A percentile compares a stretch with the other conserved stretches of the same genome.
These are phyloP conservation scores for Acanthopleura granulata DNA, from an alignment of 2,888 invertebrate genomes.

Conservation along the genomic window DNA sequence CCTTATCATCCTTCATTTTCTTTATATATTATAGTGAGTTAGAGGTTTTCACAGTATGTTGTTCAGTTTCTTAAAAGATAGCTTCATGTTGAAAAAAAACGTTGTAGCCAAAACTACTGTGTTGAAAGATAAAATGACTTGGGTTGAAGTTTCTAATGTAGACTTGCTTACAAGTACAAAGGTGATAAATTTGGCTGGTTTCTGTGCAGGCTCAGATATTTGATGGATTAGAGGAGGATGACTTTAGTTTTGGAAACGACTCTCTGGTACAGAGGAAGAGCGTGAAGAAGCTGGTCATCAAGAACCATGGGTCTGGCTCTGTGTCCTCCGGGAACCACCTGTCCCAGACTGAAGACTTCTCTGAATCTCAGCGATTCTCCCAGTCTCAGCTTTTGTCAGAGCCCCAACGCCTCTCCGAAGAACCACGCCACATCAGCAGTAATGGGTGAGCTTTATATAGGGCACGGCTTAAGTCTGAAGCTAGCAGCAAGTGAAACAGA, in stretches of 20 bases:
- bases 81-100: too few species aligned
- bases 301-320: conserved; percentile 54
- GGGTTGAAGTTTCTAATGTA: too few species aligned
- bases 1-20: too few species aligned
- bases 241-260: conserved; percentile 66
- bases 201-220: conserved; percentile 74
- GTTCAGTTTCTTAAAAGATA: too few species aligned
- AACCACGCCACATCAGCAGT: background rate
- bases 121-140: too few species aligned
- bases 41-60: too few species aligned
- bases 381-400: background rate
- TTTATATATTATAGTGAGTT: too few species aligned
- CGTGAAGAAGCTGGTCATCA: conserved; percentile 82
- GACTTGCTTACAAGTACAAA: too few species aligned
- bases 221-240: conserved; percentile 87
- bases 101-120: too few species aligned
- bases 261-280: conserved; percentile 71
- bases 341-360: conserved; percentile 12
- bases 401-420: background rate
- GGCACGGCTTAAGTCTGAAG: too few species aligned
- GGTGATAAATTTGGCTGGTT: background rate
- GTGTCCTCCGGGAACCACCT: background rate
- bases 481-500: too few species aligned
- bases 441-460: background rate
- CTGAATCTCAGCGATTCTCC: background rate